Evolutionary conservation across 2,888 invertebrate species (phyloP), one percentile per base, ranked within the genome.

Genomic region (Philaethria dido): DNA sequence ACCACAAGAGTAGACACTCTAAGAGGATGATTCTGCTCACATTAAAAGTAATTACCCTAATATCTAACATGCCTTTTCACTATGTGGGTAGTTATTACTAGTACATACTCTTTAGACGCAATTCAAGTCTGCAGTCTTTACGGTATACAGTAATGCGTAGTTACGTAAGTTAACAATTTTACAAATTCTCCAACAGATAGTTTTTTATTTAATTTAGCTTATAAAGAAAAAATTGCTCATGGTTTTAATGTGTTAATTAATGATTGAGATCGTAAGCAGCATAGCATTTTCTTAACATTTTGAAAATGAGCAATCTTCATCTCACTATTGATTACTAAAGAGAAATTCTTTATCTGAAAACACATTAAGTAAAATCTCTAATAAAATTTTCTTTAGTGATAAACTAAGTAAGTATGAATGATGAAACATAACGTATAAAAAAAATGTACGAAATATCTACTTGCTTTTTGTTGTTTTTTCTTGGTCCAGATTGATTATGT

Each of bases 31-130:
- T 52, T 47, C 33, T 52, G 39, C 48, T 63, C 54, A 48, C 52
- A 62, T 61, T 25, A 33, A 71, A 67, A 62, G n/a, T 66, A 42
- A 67, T 29, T 59, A 29, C 36, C 48, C 39, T 57, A 57, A 62
- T 33, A 33, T 33, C 57, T 25, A 20, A 66, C 62, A 62, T 66
- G 47, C 45, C 48, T 55, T 55, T 69, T 69, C 62, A 65, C 57
- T 57, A 44, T 50, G 25, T 55, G 50, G 9, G 52, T 13, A 60
- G 44, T 36, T 50, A 36, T 50, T 48, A 18, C 48, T 16, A 11
- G 36, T 50, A 48, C 48, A 48, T 48, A 22, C n/a, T 48, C 16
- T 62, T 22, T 52, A 33, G 48, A 48, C 22, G 62, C 62, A 36
- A 39, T 60, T 18, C 36, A 62, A 29, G 62, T n/a, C 22, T 48